Evolutionary conservation across 1,140 invertebrate genomes (phyloP), one percentile per base, ranked within the genome.

Genomic region (Polypedilum pembai): DNA sequence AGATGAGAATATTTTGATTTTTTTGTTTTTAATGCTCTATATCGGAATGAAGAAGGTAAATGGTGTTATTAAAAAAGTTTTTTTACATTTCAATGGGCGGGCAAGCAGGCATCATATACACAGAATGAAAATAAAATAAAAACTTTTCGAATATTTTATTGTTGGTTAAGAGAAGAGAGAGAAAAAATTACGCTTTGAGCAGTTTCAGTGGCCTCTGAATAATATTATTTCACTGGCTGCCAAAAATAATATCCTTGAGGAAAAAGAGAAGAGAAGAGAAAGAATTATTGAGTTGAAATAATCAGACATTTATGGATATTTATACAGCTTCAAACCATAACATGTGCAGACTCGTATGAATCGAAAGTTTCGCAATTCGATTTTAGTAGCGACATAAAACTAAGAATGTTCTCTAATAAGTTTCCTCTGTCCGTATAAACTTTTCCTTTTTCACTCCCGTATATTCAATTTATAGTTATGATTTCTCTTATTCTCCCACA

Each of bases 311-410:
- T 21, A 69, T 69, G 18, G 65, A 56, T 12, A 15, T 56, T 56
- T 56, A 56, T 56, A 56, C 45, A n/a, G 8, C 45, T 56, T 33
- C 24, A 33, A 33, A 33, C 24, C 5, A 33, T 33, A 33, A 5
- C 24, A 33, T 1, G 2, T 3, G 24, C 24, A 33, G 24, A 5
- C 24, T 33, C 24, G 5, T 33, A 33, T 33, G 24, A 33, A 69
- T 69, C 65, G 20, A 69, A 69, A 69, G 17, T 69, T 69, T 69
- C 20, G 65, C 65, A 69, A 69, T 69, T 69, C 17, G 20, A 69
- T 69, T 69, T 69, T 69, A 69, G 65, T 69, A 69, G 45, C 45
- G 45, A 56, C 45, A 56, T 56, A 56, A 56, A 56, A 56, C 45
- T 56, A 56, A 56, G 45, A 56, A 56, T 56, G 45, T 56, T 8